phyloP scores from a whole-genome alignment of 2,113 vertebrate species.

The Scalopus aquaticus region DNA sequence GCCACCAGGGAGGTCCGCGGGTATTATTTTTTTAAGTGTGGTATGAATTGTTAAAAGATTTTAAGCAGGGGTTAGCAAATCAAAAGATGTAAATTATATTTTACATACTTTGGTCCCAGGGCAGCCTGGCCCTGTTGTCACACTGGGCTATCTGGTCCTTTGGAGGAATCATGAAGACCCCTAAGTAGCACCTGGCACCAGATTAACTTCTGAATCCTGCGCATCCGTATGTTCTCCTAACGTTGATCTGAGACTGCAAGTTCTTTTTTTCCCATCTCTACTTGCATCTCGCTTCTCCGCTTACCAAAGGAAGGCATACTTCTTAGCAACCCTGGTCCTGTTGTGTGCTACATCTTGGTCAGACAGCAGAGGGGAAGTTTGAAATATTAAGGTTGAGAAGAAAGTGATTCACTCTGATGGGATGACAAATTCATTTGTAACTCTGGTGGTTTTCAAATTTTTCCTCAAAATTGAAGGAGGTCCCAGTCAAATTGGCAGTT shows the following conservation, averaged over 20 bases:
- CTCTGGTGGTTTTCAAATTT: background rate
- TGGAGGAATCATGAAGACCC: background rate
- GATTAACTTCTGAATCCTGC: background rate
- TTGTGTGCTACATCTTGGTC: background rate
- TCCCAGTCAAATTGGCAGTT: background rate
- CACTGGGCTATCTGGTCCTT: background rate
- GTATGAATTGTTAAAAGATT: too few relatives aligned
- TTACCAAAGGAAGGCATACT: background rate
- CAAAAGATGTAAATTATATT: background rate
- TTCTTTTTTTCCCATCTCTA: background rate
- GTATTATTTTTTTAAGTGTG: background rate
- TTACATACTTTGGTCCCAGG: background rate
- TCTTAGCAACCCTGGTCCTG: fast-evolving
- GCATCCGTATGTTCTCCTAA: background rate
- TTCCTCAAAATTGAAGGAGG: background rate
- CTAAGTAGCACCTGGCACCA: too few relatives aligned
- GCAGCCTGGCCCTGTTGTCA: background rate
- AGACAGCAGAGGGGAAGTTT: background rate
- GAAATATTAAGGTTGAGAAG: background rate
- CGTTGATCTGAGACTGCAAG: background rate
- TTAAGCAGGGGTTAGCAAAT: background rate
- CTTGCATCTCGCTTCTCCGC: background rate
- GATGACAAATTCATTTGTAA: background rate
- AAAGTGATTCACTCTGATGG: background rate
- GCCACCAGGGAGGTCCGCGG: background rate